Base-by-base conservation (phyloP, 1,140 invertebrate genomes). In the Lepidurus arcticus region DNA sequence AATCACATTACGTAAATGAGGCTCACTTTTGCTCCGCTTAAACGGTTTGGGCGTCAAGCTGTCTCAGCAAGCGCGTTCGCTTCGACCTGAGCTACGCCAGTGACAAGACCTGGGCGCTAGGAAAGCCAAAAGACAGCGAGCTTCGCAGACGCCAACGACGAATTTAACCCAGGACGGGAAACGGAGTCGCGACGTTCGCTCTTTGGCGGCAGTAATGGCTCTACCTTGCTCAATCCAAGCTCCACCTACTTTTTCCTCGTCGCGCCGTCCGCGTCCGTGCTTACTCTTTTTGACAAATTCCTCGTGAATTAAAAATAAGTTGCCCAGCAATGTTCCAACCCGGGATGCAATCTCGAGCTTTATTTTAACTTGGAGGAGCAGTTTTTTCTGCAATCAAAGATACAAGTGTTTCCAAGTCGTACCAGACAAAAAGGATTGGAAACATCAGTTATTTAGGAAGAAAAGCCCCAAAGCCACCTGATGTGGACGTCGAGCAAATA, bases 121-220 rank as follows among this genome's bases (percentile, higher is more conserved):
- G 5, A 65, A 65, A 13, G 5, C 53, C 16, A 65, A 65, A 65
- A 65, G 53, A 65, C 53, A 65, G 3, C 53, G 53, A 65, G 53
- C 53, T 65, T 21, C 53, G 53, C 53, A 65, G 53, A 65, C 53
- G 53, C 53, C 53, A 65, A 65, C 53, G 53, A 65, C 53, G 53
- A 65, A 65, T 65, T 65, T 65, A 65, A 65, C 53, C 8, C 53
- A 7, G 53, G 53, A 13, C 53, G 21, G 53, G 53, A 65, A 65
- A n/a, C 16, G 7, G 53, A n/a, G 53, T n/a, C 53, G n/a, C 53
- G 53, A 65, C 53, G 53, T 21, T 65, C 53, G 53, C 21, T 65
- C 53, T 65, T 65, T 65, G 53, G 53, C 13, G 53, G 53, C 53
- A 21, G 53, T 65, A 65, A 65, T 21, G 21, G 53, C 53, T 65